A percentile compares a stretch with the other conserved stretches of the same genome.
These are phyloP conservation scores for Atopsyche davidsoni DNA, from an alignment of 1,140 invertebrate genomes.

Conservation along the genomic window DNA sequence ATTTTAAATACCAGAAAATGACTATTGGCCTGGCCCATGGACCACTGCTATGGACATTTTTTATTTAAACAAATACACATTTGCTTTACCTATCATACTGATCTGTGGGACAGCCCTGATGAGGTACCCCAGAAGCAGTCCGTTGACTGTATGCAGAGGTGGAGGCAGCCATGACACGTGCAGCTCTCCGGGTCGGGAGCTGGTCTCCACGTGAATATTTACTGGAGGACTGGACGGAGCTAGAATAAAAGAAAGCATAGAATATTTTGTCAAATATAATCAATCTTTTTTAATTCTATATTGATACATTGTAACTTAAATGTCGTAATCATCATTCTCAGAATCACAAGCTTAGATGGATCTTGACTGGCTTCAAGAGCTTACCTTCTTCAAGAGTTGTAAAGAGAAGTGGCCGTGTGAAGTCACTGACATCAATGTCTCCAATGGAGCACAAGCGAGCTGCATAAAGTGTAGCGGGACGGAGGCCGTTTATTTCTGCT, in stretches of 20 bases:
- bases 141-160: conserved; percentile 62
- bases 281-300: not conserved
- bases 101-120: conserved; percentile 46
- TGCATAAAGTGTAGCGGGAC: conserved; percentile 39
- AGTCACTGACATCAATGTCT: conserved; percentile 40
- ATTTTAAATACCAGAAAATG: no score
- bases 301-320: no score
- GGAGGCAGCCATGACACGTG: conserved; percentile 52
- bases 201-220: conserved; percentile 39
- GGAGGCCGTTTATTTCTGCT: conserved; percentile 38
- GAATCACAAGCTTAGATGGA: no score
- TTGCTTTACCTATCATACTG: no score
- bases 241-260: conserved; percentile 29
- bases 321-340: no score
- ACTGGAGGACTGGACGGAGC: conserved; percentile 40
- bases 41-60: no score
- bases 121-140: conserved; percentile 67
- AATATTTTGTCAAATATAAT: no score
- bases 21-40: no score
- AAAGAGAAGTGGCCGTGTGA: conserved; percentile 39
- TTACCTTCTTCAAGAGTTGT: conserved; percentile 46
- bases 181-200: conserved; percentile 41
- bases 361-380: no score
- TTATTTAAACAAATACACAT: no score
- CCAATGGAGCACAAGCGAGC: conserved; percentile 42